Evolutionary conservation across 2,888 invertebrate species (phyloP).

Genomic region (Shargacucullia verbasci): DNA sequence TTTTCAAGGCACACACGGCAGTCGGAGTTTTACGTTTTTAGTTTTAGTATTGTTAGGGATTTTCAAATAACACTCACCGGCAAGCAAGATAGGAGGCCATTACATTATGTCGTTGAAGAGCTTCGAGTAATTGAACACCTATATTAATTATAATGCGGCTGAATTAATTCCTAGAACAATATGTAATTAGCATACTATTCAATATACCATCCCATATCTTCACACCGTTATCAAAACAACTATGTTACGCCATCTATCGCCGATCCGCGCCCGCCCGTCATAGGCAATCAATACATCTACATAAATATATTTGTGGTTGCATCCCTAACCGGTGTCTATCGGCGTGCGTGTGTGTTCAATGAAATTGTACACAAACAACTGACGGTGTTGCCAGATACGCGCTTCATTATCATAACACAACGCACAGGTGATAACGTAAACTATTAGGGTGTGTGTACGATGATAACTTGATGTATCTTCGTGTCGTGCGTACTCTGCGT

Average conservation of each 20-base stretch:
- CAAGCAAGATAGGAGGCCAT: too few relatives aligned
- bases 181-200: background rate
- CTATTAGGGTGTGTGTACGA: slow-evolving; percentile 2
- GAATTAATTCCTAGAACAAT: background rate
- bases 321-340: slow-evolving; percentile 15
- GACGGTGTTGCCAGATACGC: slow-evolving; percentile 50
- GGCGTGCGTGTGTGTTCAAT: slow-evolving; percentile 49
- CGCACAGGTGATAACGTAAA: slow-evolving; percentile 38
- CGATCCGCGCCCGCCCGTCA: too few relatives aligned
- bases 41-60: too few relatives aligned
- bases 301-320: slow-evolving; percentile 30
- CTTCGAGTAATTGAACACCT: too few relatives aligned
- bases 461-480: too few relatives aligned
- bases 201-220: background rate
- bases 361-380: slow-evolving; percentile 59
- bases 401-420: slow-evolving; percentile 57
- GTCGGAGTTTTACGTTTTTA: too few relatives aligned
- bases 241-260: slow-evolving; percentile 8
- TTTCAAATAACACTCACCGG: too few relatives aligned
- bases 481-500: too few relatives aligned
- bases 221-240: background rate
- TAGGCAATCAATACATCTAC: slow-evolving; percentile 15
- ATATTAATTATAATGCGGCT: too few relatives aligned
- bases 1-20: too few relatives aligned
- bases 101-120: too few relatives aligned